Evolutionary conservation across 37 sponge, comb jelly and placozoan species (phyloP).

Genomic region (Mnemiopsis leidyi): DNA sequence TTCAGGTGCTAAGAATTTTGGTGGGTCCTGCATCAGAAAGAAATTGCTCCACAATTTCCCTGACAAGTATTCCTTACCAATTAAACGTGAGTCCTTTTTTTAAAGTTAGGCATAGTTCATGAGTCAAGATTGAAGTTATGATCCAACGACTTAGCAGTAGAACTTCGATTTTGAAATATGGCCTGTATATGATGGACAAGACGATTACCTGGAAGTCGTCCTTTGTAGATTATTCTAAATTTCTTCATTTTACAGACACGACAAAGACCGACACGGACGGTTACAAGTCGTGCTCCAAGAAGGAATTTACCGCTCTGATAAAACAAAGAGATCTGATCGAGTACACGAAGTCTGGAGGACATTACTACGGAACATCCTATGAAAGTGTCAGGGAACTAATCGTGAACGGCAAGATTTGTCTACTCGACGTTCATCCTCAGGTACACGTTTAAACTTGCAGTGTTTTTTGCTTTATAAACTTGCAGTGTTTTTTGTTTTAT

Average conservation of each 20-base stretch:
- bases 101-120: too few species aligned
- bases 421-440: slow-evolving; percentile 52
- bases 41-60: background rate
- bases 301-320: background rate
- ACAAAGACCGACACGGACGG: background rate
- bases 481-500: too few species aligned
- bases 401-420: background rate
- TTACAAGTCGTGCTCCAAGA: slow-evolving; percentile 36
- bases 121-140: background rate
- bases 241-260: slow-evolving; percentile 45
- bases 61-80: slow-evolving; percentile 20
- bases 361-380: slow-evolving; percentile 18
- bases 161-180: too few species aligned
- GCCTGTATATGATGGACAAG: too few species aligned
- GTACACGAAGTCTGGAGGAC: background rate
- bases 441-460: too few species aligned
- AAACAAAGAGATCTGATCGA: slow-evolving; percentile 2
- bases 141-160: too few species aligned
- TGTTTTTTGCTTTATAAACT: too few species aligned
- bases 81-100: slow-evolving; percentile 55
- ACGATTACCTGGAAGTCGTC: too few species aligned
- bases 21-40: slow-evolving; percentile 32
- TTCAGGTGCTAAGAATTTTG: slow-evolving; percentile 31
- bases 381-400: slow-evolving; percentile 21
- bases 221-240: too few species aligned